These are phyloP conservation scores for Pomacea canaliculata DNA, from an alignment of 2,888 invertebrate species.

Conservation along the genomic window DNA sequence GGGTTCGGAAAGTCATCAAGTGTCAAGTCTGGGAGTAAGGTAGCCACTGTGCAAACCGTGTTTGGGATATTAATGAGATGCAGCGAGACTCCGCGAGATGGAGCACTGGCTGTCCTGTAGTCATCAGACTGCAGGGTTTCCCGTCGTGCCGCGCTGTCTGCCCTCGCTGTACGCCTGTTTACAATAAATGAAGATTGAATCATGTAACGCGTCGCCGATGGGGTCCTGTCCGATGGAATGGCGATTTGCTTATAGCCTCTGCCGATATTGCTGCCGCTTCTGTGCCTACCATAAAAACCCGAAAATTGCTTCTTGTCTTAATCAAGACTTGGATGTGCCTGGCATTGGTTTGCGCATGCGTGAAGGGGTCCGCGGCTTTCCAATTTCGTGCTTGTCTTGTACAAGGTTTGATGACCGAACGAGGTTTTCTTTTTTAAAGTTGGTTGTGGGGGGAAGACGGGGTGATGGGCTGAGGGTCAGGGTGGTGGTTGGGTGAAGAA, in stretches of 20 bases:
- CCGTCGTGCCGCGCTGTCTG: too few relatives aligned
- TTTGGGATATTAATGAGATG: too few relatives aligned
- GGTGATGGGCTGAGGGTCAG: background rate
- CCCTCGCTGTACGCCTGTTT: too few relatives aligned
- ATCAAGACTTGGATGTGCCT: constrained; percentile 10
- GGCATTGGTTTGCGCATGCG: constrained; percentile 7
- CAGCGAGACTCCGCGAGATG: too few relatives aligned
- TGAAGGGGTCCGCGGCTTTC: constrained; percentile 9
- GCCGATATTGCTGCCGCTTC: background rate
- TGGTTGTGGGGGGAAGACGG: background rate
- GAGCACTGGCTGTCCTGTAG: too few relatives aligned
- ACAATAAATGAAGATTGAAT: too few relatives aligned
- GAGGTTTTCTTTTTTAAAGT: background rate
- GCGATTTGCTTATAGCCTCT: background rate
- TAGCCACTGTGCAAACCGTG: too few relatives aligned
- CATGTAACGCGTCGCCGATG: background rate
- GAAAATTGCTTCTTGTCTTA: constrained; percentile 17
- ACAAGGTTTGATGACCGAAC: constrained; percentile 7
- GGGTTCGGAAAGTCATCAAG: too few relatives aligned
- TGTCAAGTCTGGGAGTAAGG: too few relatives aligned
- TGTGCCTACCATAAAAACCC: constrained; percentile 8
- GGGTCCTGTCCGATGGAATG: background rate
- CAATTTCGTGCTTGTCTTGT: constrained; percentile 13
- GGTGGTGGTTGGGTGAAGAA: background rate
- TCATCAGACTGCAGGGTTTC: too few relatives aligned